phyloP scores from a whole-genome alignment of 2,113 vertebrate species.

The Sapajus apella region DNA sequence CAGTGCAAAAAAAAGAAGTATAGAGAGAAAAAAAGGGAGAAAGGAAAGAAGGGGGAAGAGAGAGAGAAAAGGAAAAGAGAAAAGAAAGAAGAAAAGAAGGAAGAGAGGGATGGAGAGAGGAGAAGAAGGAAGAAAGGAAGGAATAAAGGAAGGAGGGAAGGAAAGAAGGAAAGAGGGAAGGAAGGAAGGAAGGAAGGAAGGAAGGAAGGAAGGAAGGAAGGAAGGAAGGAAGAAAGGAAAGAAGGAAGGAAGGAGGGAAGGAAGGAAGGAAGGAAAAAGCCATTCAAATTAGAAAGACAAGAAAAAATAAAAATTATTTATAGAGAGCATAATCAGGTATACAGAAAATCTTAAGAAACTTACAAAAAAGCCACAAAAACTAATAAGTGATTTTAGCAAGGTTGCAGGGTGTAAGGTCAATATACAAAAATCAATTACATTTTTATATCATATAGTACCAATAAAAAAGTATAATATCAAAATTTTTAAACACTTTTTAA shows the following conservation, averaged over 20 bases:
- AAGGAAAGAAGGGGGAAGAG: background rate
- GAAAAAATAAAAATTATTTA: background rate
- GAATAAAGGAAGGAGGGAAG: too few relatives aligned
- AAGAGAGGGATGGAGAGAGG: too few relatives aligned
- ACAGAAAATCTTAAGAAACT: constrained; percentile 18
- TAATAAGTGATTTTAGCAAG: background rate
- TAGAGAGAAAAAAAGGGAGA: background rate
- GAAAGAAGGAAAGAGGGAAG: too few relatives aligned
- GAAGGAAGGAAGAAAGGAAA: background rate
- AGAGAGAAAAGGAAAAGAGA: background rate
- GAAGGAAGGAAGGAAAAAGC: background rate
- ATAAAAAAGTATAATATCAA: background rate
- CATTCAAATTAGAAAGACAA: background rate
- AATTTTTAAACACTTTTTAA: constrained; percentile 8
- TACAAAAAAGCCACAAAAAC: constrained; percentile 5
- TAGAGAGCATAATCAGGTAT: background rate
- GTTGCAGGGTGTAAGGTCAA: background rate
- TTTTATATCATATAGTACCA: background rate
- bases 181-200: too few relatives aligned
- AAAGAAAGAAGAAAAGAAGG: background rate
- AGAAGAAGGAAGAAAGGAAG: too few relatives aligned
- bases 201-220: too few relatives aligned
- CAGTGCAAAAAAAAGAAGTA: background rate
- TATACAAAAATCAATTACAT: background rate
- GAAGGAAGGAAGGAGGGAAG: rapidly evolving